A percentile compares a stretch with the other conserved stretches of the same genome.
Evolutionary conservation across 2,888 invertebrate genomes (phyloP).

Genomic region (Sesia bembeciformis): DNA sequence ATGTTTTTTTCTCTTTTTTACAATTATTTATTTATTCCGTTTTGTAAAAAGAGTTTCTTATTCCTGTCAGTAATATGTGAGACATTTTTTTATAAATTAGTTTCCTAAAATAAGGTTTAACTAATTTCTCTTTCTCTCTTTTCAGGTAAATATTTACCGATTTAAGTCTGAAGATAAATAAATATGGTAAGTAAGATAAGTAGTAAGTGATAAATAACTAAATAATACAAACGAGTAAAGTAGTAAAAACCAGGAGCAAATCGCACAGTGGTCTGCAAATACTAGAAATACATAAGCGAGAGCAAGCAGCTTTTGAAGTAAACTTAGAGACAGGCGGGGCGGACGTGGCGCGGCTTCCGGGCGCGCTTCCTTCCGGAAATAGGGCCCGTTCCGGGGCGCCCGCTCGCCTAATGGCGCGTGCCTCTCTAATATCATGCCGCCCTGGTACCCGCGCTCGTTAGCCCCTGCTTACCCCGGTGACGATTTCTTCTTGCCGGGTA

Average conservation of each 20-base stretch:
- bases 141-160: no score
- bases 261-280: not conserved
- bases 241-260: not conserved
- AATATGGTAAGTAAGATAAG: no score
- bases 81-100: no score
- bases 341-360: constrained; percentile 59
- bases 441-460: constrained; percentile 53
- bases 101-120: no score
- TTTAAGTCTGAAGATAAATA: no score
- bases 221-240: not conserved
- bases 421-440: constrained; percentile 58
- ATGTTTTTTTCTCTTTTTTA: no score
- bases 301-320: constrained; percentile 7
- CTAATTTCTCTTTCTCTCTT: no score
- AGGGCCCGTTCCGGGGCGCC: constrained; percentile 61
- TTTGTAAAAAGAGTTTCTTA: no score
- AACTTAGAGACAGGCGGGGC: constrained; percentile 39
- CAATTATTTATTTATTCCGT: no score
- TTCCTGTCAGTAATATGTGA: no score
- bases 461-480: constrained; percentile 8
- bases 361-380: constrained; percentile 67
- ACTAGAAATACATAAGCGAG: not conserved
- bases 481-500: not conserved
- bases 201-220: no score
- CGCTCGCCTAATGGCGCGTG: constrained; percentile 40